Percentiles rank a stretch among this genome's conserved stretches.
These are phyloP conservation scores for Andricus grossulariae DNA, from an alignment of 1,140 invertebrate genomes.

Conservation along the genomic window DNA sequence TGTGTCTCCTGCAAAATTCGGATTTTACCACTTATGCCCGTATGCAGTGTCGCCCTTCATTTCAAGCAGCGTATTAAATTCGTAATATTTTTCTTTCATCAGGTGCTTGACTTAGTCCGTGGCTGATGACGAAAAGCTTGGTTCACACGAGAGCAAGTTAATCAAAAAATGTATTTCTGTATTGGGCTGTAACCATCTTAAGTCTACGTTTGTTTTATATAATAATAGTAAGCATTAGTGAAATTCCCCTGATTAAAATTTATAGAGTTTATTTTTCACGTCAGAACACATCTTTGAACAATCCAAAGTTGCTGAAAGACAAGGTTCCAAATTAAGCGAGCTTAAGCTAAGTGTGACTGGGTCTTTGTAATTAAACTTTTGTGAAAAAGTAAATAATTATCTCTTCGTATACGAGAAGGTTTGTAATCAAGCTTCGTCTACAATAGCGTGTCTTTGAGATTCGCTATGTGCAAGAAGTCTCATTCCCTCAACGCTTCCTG, in stretches of 20 bases:
- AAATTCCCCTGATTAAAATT: too few relatives aligned
- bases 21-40: not conserved
- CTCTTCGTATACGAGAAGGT: not conserved
- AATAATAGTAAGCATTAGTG: too few relatives aligned
- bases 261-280: not conserved
- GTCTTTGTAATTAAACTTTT: slow-evolving; percentile 26
- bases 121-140: too few relatives aligned
- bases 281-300: not conserved
- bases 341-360: not conserved
- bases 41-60: not conserved
- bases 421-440: slow-evolving; percentile 19
- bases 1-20: not conserved
- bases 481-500: slow-evolving; percentile 6
- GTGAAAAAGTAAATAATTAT: slow-evolving; percentile 23
- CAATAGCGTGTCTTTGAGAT: slow-evolving; percentile 14
- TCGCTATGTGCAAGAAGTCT: slow-evolving; percentile 11
- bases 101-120: too few relatives aligned
- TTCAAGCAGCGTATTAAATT: too few relatives aligned
- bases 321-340: slow-evolving; percentile 1
- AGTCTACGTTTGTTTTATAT: too few relatives aligned
- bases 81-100: too few relatives aligned
- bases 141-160: too few relatives aligned
- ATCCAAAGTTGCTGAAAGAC: not conserved
- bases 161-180: too few relatives aligned
- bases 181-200: too few relatives aligned